Evolutionary conservation across 37 sponge, comb jelly and placozoan species (phyloP).

Genomic region (Crambe crambe): DNA sequence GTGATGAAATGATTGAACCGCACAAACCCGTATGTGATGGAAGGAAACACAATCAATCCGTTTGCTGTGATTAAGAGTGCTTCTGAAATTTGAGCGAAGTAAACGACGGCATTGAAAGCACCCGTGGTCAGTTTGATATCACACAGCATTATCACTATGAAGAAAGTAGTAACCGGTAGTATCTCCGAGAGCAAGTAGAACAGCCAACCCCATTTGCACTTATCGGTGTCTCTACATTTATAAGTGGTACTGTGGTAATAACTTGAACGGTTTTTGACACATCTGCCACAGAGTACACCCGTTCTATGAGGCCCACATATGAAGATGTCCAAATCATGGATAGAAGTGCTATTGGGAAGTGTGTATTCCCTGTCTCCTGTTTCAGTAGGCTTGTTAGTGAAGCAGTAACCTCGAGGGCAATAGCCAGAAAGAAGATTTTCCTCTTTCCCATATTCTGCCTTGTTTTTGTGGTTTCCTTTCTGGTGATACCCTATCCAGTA

Average conservation of each 20-base stretch:
- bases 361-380: not conserved
- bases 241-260: conserved; percentile 35
- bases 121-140: conserved; percentile 51
- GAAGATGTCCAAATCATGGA: not conserved
- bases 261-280: not conserved
- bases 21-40: not conserved
- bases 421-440: conserved; percentile 3
- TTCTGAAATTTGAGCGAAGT: conserved; percentile 36
- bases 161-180: conserved; percentile 31
- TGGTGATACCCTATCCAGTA: conserved; percentile 6
- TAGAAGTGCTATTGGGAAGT: not conserved
- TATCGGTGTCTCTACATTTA: not conserved
- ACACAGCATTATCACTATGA: conserved; percentile 8
- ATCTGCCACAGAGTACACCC: conserved; percentile 38
- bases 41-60: not conserved
- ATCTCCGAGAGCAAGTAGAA: conserved; percentile 46
- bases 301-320: conserved; percentile 20
- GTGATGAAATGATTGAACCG: not conserved
- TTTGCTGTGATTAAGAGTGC: not conserved
- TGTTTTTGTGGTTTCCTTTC: not conserved
- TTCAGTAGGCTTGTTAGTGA: too few species aligned
- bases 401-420: conserved; percentile 36
- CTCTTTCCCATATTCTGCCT: not conserved
- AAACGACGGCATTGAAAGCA: conserved; percentile 28
- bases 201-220: conserved; percentile 19